phyloP scores from a whole-genome alignment of 2,797 vertebrate species.

The Spea hammondii region DNA sequence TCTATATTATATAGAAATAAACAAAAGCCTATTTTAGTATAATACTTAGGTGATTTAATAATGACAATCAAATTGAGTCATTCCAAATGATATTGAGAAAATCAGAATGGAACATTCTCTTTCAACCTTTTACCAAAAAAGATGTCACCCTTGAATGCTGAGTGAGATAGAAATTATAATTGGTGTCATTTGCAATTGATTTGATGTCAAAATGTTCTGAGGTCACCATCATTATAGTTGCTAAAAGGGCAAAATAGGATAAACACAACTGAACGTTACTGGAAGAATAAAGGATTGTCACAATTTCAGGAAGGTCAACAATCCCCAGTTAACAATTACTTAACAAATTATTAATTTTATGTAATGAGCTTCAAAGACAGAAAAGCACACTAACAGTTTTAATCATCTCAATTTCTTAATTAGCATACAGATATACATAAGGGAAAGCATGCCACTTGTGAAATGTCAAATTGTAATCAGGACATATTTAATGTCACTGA shows the following conservation, averaged over 20 bases:
- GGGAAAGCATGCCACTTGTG: constrained; percentile 48
- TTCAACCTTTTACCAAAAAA: constrained; percentile 47
- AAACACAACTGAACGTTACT: constrained; percentile 28
- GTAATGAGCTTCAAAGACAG: constrained; percentile 44
- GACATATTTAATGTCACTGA: constrained; percentile 47
- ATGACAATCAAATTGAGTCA: constrained; percentile 44
- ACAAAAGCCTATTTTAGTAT: constrained; percentile 29
- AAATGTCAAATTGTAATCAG: constrained; percentile 51
- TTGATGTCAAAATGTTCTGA: constrained; percentile 50
- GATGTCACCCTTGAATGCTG: constrained; percentile 41
- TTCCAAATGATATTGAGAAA: constrained; percentile 42
- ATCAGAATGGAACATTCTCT: constrained; percentile 36
- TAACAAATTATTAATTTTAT: constrained; percentile 48
- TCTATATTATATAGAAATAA: constrained; percentile 26
- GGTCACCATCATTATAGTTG: constrained; percentile 50
- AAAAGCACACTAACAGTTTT: constrained; percentile 42
- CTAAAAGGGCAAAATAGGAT: constrained; percentile 36
- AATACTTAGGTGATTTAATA: constrained; percentile 45
- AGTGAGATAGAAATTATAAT: constrained; percentile 46
- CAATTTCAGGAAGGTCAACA: constrained; percentile 29
- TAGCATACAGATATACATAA: constrained; percentile 43
- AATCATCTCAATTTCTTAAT: constrained; percentile 46
- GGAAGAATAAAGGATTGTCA: constrained; percentile 25
- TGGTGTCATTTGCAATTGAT: constrained; percentile 50
- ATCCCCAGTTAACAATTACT: constrained; percentile 42